Evolutionary conservation across 1,140 invertebrate species (phyloP).

Genomic region (Listronotus oregonensis): DNA sequence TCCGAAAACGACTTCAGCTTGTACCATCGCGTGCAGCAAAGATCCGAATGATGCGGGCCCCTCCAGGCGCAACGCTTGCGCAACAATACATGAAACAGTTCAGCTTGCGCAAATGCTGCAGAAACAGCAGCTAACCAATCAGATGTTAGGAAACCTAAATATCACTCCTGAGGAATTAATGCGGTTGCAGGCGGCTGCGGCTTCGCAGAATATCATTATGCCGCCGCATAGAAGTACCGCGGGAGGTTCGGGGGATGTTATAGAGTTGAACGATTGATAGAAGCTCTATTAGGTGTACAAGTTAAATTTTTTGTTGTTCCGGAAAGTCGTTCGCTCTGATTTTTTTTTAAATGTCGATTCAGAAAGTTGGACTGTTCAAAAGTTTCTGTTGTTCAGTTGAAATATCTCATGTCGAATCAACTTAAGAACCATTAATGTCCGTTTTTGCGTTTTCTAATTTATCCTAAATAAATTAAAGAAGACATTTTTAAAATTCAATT

Average conservation of each 20-base stretch:
- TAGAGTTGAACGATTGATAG: slow-evolving; percentile 43
- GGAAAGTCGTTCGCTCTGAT: too few relatives aligned
- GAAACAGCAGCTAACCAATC: slow-evolving; percentile 44
- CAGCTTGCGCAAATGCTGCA: slow-evolving; percentile 42
- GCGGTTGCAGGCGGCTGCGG: slow-evolving; percentile 3
- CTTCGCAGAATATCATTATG: background rate
- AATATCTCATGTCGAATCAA: too few relatives aligned
- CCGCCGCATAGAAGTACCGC: background rate
- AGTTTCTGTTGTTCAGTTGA: too few relatives aligned
- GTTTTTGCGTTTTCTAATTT: too few relatives aligned
- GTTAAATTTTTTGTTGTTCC: too few relatives aligned
- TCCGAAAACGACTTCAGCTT: slow-evolving; percentile 42
- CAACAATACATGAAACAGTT: slow-evolving; percentile 47
- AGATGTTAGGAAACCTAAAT: slow-evolving; percentile 31
- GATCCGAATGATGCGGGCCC: slow-evolving; percentile 35
- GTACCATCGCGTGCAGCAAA: slow-evolving; percentile 37
- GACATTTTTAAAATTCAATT: too few relatives aligned
- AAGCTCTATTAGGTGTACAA: background rate
- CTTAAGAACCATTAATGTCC: too few relatives aligned
- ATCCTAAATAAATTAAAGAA: too few relatives aligned
- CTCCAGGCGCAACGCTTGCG: slow-evolving; percentile 39
- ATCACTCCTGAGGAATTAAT: slow-evolving; percentile 24
- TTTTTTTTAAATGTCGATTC: too few relatives aligned
- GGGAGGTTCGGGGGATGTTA: slow-evolving; percentile 22
- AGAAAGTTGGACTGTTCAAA: too few relatives aligned